Evolutionary conservation across 2,113 vertebrate genomes (phyloP).

Genomic region (Phalacrocorax aristotelis): DNA sequence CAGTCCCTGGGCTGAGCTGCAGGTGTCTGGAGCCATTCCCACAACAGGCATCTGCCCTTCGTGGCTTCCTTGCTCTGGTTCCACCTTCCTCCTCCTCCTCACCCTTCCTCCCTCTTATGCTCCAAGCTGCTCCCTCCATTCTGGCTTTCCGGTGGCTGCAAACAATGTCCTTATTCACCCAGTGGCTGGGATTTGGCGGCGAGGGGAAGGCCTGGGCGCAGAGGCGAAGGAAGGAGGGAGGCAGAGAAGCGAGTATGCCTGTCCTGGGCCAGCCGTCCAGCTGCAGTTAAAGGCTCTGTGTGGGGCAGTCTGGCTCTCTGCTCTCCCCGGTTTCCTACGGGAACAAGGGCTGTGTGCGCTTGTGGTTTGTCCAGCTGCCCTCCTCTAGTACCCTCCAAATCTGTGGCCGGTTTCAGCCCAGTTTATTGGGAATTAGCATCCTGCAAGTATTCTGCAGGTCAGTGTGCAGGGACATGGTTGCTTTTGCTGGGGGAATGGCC

Average conservation of each 20-base stretch:
- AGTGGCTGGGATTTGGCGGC: background rate
- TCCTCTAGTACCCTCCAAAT: background rate
- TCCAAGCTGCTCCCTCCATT: slow-evolving; percentile 40
- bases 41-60: slow-evolving; percentile 46
- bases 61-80: slow-evolving; percentile 15
- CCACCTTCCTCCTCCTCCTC: slow-evolving; percentile 62
- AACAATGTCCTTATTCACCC: slow-evolving; percentile 64
- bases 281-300: background rate
- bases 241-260: background rate
- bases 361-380: background rate
- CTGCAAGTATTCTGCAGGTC: background rate
- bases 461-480: accelerated
- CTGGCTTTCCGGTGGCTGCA: slow-evolving; percentile 53
- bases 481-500: background rate
- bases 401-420: background rate
- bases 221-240: slow-evolving; percentile 30
- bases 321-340: accelerated
- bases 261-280: background rate
- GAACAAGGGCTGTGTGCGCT: background rate
- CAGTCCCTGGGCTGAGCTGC: slow-evolving; percentile 2
- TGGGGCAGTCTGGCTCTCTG: background rate
- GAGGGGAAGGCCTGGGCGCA: background rate
- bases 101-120: background rate
- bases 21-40: slow-evolving; percentile 68
- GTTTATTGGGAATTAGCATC: background rate